A percentile compares a stretch with the other conserved stretches of the same genome.
Conservation (phyloP, 2,113 vertebrate species). For the Tursiops truncatus region DNA sequence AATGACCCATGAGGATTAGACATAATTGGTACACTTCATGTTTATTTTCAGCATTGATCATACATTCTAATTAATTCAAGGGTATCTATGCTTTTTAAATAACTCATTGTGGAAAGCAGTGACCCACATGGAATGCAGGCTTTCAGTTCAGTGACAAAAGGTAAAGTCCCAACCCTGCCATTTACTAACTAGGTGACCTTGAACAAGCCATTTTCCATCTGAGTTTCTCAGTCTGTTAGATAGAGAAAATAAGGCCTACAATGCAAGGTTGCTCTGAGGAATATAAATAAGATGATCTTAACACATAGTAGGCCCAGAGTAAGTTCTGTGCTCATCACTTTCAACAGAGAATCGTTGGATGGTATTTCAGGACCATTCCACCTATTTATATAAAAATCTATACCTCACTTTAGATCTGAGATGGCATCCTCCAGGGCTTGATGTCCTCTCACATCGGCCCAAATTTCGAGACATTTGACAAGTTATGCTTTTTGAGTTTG, state of each 20-base stretch:
- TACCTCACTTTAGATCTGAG: background rate
- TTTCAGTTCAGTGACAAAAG: background rate
- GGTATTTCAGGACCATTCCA: background rate
- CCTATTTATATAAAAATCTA: background rate
- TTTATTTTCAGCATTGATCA: constrained; percentile 46
- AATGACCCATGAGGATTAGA: background rate
- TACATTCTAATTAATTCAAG: background rate
- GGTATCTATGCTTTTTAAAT: background rate
- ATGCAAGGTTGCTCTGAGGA: background rate
- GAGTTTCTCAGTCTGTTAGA: background rate
- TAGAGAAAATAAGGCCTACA: background rate
- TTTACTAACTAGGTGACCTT: background rate
- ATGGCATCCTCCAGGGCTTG: background rate
- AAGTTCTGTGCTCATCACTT: background rate
- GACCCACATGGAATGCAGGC: background rate
- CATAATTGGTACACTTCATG: constrained; percentile 18
- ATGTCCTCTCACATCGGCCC: background rate
- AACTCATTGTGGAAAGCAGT: background rate
- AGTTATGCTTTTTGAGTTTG: background rate
- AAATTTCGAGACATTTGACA: background rate
- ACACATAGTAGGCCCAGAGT: background rate
- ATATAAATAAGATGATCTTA: background rate
- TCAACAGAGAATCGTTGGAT: background rate
- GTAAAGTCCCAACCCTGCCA: background rate
- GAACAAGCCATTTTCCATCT: background rate